phyloP scores from a whole-genome alignment of 2,888 invertebrate genomes.

The Melieria omissa region DNA sequence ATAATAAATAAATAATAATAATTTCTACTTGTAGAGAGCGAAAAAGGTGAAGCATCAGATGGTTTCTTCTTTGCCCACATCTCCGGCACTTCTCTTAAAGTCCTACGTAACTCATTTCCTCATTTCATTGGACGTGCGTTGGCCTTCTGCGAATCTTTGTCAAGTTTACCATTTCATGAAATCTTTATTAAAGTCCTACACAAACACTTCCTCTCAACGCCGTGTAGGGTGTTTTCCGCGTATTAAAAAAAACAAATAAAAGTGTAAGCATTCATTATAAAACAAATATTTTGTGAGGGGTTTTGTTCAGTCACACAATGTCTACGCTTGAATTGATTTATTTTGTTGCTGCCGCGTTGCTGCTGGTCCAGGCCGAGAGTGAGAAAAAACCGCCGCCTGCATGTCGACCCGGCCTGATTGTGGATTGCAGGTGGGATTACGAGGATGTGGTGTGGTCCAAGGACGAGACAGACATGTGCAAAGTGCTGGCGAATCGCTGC shows the following conservation, averaged over 20 bases:
- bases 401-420: neutral
- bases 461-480: neutral
- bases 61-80: too few species aligned
- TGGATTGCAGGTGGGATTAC: neutral
- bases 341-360: neutral
- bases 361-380: neutral
- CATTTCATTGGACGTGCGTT: too few species aligned
- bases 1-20: too few species aligned
- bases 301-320: neutral
- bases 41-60: too few species aligned
- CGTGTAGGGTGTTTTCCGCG: too few species aligned
- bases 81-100: too few species aligned
- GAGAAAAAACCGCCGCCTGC: neutral
- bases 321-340: neutral
- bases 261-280: neutral
- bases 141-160: neutral
- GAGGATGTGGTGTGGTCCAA: neutral
- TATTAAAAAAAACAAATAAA: neutral
- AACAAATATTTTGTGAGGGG: neutral
- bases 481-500: slow-evolving; percentile 1
- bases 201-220: too few species aligned
- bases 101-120: too few species aligned
- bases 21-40: too few species aligned
- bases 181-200: too few species aligned
- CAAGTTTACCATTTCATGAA: neutral